phyloP scores from a whole-genome alignment of 2,888 invertebrate species.

The Agonum fuliginosum region DNA sequence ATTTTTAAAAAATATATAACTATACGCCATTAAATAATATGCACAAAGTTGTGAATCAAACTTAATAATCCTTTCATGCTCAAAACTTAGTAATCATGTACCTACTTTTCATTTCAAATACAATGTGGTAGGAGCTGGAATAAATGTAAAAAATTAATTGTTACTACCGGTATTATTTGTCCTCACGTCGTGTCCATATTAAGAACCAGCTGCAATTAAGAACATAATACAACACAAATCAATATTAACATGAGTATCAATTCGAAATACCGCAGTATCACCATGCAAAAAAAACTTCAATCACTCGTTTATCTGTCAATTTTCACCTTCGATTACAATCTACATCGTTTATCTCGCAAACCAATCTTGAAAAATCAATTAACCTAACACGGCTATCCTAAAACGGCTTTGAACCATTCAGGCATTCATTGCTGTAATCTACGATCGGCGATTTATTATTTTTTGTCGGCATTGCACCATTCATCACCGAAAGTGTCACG shows the following conservation, averaged over 20 bases:
- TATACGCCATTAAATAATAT: too few relatives aligned
- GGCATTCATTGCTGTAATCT: constrained; percentile 41
- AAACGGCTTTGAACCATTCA: constrained; percentile 36
- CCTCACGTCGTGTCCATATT: constrained; percentile 2
- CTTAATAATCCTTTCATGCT: too few relatives aligned
- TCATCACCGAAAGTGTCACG: too few relatives aligned
- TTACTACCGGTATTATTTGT: background rate
- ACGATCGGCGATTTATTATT: constrained; percentile 48
- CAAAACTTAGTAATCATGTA: too few relatives aligned
- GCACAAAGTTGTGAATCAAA: too few relatives aligned
- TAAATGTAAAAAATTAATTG: background rate
- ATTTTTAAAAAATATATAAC: too few relatives aligned
- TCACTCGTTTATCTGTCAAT: constrained; percentile 47
- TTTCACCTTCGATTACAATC: constrained; percentile 52
- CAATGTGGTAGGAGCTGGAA: too few relatives aligned
- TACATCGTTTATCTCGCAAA: constrained; percentile 26
- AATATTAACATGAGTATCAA: constrained; percentile 9
- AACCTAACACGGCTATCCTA: constrained; percentile 43
- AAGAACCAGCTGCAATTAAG: constrained; percentile 11
- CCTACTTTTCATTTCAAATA: too few relatives aligned
- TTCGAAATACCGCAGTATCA: constrained; percentile 28
- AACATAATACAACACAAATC: constrained; percentile 10
- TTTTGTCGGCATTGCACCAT: constrained; percentile 38
- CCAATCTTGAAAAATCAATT: constrained; percentile 54
- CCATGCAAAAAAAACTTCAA: constrained; percentile 19